Evolutionary conservation across 2,888 invertebrate species (phyloP).

Genomic region (Lithophane leautieri): DNA sequence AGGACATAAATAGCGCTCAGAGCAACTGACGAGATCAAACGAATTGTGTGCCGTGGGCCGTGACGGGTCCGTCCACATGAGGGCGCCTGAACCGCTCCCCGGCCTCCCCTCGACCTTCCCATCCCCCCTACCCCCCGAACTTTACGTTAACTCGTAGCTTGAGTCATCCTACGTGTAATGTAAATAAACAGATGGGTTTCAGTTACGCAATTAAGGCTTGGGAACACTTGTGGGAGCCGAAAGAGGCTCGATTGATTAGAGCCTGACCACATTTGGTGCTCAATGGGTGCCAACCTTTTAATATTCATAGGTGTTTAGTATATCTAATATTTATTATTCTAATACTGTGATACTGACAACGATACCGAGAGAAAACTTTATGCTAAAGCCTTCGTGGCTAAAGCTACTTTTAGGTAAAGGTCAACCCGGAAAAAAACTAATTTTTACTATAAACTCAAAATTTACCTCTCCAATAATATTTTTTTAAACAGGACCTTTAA

Average conservation of each 20-base stretch:
- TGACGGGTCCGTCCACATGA: slow-evolving; percentile 86
- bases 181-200: slow-evolving; percentile 62
- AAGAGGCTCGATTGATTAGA: slow-evolving; percentile 30
- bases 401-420: too few relatives aligned
- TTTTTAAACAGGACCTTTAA: background rate
- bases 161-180: slow-evolving; percentile 61
- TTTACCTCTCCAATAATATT: too few relatives aligned
- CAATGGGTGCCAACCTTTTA: slow-evolving; percentile 1
- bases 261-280: background rate
- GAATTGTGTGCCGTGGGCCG: slow-evolving; percentile 88
- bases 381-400: background rate
- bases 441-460: background rate
- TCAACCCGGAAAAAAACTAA: background rate
- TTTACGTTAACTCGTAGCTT: slow-evolving; percentile 68
- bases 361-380: background rate
- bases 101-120: slow-evolving; percentile 64
- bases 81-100: slow-evolving; percentile 77
- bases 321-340: background rate
- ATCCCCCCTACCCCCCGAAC: slow-evolving; percentile 60
- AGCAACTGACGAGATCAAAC: slow-evolving; percentile 88
- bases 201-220: slow-evolving; percentile 54
- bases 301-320: background rate
- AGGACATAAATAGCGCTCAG: slow-evolving; percentile 86
- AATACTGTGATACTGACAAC: background rate
- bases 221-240: slow-evolving; percentile 28